phyloP scores from a whole-genome alignment of 2,113 vertebrate species.

The Pica pica region DNA sequence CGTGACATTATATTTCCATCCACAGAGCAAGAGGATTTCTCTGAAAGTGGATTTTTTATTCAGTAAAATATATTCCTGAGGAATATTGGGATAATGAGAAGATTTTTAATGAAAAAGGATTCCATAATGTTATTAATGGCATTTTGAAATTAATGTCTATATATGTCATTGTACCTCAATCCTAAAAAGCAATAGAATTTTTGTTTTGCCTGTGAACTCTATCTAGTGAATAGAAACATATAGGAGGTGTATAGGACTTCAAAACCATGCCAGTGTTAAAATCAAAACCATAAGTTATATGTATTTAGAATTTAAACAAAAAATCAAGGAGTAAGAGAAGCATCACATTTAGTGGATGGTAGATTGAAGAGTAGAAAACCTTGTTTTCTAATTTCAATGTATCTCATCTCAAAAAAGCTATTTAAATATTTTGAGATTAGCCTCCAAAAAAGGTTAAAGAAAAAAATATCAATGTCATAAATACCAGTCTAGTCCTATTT shows the following conservation, averaged over 20 bases:
- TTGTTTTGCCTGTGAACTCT: not conserved
- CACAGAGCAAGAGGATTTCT: not conserved
- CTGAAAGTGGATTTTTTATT: not conserved
- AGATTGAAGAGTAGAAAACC: not conserved
- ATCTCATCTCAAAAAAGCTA: not conserved
- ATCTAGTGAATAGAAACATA: not conserved
- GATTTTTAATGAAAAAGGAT: not conserved
- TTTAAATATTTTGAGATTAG: not conserved
- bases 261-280: not conserved
- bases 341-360: not conserved
- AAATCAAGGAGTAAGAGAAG: not conserved
- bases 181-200: not conserved
- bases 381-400: not conserved
- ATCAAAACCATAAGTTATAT: not conserved
- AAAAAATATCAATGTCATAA: not conserved
- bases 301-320: not conserved
- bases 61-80: not conserved
- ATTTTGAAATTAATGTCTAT: not conserved
- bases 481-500: not conserved
- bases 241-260: not conserved
- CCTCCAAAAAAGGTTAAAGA: not conserved
- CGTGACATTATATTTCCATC: not conserved
- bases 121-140: not conserved
- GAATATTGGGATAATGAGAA: not conserved
- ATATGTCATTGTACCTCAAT: not conserved